Conservation (phyloP, 92 coral and sea anemone genomes). For the Palythoa heliodiscus region DNA sequence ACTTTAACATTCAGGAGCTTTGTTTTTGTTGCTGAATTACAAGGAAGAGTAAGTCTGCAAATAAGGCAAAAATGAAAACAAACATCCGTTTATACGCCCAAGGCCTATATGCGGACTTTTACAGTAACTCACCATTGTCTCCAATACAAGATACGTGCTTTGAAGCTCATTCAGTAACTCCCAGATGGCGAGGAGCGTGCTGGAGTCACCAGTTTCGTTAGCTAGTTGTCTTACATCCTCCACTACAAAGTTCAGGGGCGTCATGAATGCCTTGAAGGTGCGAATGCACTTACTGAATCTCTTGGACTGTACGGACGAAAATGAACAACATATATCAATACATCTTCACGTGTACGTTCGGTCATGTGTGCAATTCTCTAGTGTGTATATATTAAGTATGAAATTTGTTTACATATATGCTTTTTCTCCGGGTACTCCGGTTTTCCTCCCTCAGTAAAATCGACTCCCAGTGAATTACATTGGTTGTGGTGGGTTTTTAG, state of each 20-base stretch:
- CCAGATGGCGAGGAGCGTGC: not conserved
- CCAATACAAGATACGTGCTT: not conserved
- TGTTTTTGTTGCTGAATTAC: no score
- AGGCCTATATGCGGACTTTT: not conserved
- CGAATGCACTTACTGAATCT: slow-evolving; percentile 9
- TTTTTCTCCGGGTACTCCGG: no score
- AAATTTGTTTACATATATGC: no score
- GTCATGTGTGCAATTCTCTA: no score
- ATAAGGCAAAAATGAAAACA: not conserved
- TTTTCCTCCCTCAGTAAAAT: no score
- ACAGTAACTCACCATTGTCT: not conserved
- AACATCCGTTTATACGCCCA: no score
- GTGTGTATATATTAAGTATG: not conserved
- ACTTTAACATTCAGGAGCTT: no score
- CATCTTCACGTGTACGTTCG: not conserved
- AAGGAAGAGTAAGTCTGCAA: no score
- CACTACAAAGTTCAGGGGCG: slow-evolving; percentile 4
- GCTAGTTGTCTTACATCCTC: slow-evolving; percentile 12
- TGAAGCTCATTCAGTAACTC: not conserved
- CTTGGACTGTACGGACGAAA: not conserved
- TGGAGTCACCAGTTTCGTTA: not conserved
- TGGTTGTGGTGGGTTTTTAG: no score
- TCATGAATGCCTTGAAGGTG: slow-evolving; percentile 4
- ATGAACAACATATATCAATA: not conserved
- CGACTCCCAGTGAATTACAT: no score